Conservation (phyloP, 2,888 invertebrate species). For the Cataglyphis albicans region DNA sequence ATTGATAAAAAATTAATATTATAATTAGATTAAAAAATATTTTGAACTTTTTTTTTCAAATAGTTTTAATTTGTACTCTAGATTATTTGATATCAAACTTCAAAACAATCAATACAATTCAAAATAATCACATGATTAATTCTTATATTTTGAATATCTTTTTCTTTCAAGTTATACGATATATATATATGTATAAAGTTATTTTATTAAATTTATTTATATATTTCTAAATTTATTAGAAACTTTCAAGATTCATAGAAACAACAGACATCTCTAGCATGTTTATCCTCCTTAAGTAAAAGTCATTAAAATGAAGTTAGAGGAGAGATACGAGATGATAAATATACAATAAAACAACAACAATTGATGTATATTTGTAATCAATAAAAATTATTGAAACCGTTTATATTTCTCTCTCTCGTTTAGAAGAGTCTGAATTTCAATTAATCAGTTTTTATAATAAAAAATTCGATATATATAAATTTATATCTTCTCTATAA, state of each 20-base stretch:
- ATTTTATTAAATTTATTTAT: slow-evolving; percentile 17
- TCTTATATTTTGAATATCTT: not conserved
- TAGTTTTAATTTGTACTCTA: not conserved
- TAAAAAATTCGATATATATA: not conserved
- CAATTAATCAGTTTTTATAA: not conserved
- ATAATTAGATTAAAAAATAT: not conserved
- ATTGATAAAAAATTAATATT: not conserved
- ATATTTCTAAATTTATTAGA: slow-evolving; percentile 26
- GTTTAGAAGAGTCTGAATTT: not conserved
- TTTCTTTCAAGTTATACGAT: slow-evolving; percentile 11
- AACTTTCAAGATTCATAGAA: slow-evolving; percentile 17
- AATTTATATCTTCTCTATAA: not conserved
- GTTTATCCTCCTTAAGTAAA: slow-evolving; percentile 36
- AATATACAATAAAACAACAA: slow-evolving; percentile 34
- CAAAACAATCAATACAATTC: not conserved
- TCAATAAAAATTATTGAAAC: slow-evolving; percentile 39
- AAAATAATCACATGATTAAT: not conserved
- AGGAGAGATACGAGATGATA: slow-evolving; percentile 24
- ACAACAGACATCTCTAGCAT: slow-evolving; percentile 34
- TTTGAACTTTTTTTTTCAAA: not conserved
- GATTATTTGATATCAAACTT: not conserved
- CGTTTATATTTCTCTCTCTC: not conserved
- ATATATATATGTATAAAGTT: slow-evolving; percentile 27
- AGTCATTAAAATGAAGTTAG: slow-evolving; percentile 21
- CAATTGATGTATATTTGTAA: slow-evolving; percentile 51